Conservation (phyloP, 2,113 vertebrate genomes). For the Hemiscyllium ocellatum region DNA sequence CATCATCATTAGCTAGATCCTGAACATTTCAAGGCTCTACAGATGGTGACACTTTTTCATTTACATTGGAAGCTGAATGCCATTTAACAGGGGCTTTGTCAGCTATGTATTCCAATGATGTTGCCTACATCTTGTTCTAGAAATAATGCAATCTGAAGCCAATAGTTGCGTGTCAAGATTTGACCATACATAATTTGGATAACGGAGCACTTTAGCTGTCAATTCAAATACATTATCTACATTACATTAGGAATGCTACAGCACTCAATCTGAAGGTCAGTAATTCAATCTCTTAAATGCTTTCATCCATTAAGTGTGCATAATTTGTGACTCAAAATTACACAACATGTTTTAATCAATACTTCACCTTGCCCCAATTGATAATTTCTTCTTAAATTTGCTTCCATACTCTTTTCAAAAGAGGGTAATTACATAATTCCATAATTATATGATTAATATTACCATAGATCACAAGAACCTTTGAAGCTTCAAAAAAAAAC, state of each 20-base stretch:
- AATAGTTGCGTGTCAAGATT: background rate
- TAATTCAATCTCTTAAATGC: conserved; percentile 39
- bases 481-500: background rate
- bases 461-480: background rate
- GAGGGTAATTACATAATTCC: background rate
- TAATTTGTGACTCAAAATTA: background rate
- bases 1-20: background rate
- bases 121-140: background rate
- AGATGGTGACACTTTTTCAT: background rate
- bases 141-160: background rate
- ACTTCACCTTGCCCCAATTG: background rate
- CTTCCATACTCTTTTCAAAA: background rate
- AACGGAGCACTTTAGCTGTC: conserved; percentile 40
- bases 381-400: background rate
- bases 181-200: conserved; percentile 11
- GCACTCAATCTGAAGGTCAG: conserved; percentile 44
- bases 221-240: conserved; percentile 39
- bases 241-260: conserved; percentile 34
- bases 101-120: background rate
- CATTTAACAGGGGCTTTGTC: background rate
- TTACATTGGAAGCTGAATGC: background rate
- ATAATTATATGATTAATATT: background rate
- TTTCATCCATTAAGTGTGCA: conserved; percentile 11
- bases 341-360: background rate
- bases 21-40: background rate